Percentiles rank a stretch among this genome's conserved stretches.
Evolutionary conservation across 2,797 vertebrate genomes (phyloP).

Genomic region (Rhinatrema bivittatum): DNA sequence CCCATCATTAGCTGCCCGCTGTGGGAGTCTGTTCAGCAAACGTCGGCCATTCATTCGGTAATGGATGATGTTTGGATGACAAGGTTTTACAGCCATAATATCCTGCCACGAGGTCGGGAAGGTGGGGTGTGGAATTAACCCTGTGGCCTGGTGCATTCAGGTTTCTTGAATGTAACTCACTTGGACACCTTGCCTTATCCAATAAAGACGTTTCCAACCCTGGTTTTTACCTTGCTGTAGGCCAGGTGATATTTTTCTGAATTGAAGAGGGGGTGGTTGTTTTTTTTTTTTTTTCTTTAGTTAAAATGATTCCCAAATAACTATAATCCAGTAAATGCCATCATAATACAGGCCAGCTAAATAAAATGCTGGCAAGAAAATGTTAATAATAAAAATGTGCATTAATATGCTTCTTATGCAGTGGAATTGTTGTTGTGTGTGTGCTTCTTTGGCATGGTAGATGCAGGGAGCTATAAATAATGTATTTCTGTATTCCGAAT

Average conservation of each 20-base stretch:
- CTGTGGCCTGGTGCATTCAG: slow-evolving; percentile 14
- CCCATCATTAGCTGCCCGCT: slow-evolving; percentile 23
- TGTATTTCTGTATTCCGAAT: slow-evolving; percentile 22
- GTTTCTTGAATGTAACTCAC: not conserved
- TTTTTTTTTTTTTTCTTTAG: too few relatives aligned
- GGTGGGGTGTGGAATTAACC: slow-evolving; percentile 2
- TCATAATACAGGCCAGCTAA: slow-evolving; percentile 11
- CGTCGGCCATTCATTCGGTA: slow-evolving; percentile 23
- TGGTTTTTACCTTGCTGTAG: too few relatives aligned
- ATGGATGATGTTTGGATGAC: slow-evolving; percentile 16
- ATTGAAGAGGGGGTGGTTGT: too few relatives aligned
- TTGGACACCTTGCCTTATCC: too few relatives aligned
- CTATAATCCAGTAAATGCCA: slow-evolving; percentile 12
- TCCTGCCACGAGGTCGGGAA: too few relatives aligned
- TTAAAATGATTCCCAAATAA: slow-evolving; percentile 15
- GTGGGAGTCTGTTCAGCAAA: slow-evolving; percentile 10
- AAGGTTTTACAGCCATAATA: not conserved
- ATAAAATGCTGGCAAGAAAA: slow-evolving; percentile 23
- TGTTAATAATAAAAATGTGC: slow-evolving; percentile 27
- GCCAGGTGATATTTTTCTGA: too few relatives aligned
- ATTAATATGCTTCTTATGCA: slow-evolving; percentile 24
- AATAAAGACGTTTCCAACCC: too few relatives aligned
- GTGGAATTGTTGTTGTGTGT: slow-evolving; percentile 21
- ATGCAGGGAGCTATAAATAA: slow-evolving; percentile 25
- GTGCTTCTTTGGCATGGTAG: slow-evolving; percentile 29